phyloP scores from a whole-genome alignment of 2,888 invertebrate genomes.

The Lasioglossum figueresi region DNA sequence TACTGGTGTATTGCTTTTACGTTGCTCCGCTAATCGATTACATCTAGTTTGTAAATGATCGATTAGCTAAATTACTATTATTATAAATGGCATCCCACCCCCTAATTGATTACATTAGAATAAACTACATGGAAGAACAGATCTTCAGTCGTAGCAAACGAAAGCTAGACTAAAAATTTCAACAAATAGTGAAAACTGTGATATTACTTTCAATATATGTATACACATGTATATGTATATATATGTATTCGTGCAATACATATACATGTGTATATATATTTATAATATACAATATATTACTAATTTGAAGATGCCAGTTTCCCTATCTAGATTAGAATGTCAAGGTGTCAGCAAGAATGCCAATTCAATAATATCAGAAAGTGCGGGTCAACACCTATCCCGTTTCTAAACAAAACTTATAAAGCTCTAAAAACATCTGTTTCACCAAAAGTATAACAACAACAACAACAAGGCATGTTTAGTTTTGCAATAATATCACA shows the following conservation, averaged over 20 bases:
- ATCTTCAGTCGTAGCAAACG: conserved; percentile 80
- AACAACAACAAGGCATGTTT: conserved; percentile 58
- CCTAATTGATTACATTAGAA: conserved; percentile 74
- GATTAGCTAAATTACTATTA: conserved; percentile 72
- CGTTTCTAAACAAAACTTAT: conserved; percentile 55
- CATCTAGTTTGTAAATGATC: conserved; percentile 68
- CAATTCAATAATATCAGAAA: conserved; percentile 60
- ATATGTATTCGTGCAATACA: background rate
- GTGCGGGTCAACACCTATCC: conserved; percentile 17
- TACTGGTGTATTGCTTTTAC: conserved; percentile 80
- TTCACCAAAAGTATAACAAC: conserved; percentile 64
- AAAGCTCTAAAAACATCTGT: conserved; percentile 58
- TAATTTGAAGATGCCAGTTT: conserved; percentile 66
- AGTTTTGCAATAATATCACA: conserved; percentile 70
- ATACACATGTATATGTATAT: background rate
- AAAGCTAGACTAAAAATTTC: conserved; percentile 74
- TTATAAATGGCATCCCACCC: conserved; percentile 70
- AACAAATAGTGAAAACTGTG: conserved; percentile 68
- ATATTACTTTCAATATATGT: conserved; percentile 62
- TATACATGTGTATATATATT: conserved; percentile 7
- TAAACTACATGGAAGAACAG: conserved; percentile 82
- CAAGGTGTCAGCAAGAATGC: conserved; percentile 74
- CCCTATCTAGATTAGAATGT: conserved; percentile 55
- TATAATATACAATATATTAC: conserved; percentile 46
- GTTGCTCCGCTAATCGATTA: conserved; percentile 72